These are phyloP conservation scores for Beaufortia kweichowensis DNA, from an alignment of 2,113 vertebrate species.

Conservation along the genomic window DNA sequence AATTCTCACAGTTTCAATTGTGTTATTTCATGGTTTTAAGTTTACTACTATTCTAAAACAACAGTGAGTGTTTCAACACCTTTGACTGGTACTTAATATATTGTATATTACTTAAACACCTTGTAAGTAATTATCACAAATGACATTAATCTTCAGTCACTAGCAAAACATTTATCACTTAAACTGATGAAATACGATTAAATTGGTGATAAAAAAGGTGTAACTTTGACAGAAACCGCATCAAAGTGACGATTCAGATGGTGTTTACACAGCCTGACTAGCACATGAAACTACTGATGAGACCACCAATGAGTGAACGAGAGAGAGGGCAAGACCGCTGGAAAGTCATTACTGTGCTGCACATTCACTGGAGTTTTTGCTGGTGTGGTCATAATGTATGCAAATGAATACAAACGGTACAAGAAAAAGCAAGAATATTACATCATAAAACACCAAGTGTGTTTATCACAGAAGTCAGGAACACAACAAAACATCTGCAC, in stretches of 20 bases:
- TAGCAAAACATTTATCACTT: too few species aligned
- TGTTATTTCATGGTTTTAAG: too few species aligned
- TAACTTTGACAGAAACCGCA: background rate
- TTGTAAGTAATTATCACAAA: too few species aligned
- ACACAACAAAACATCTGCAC: too few species aligned
- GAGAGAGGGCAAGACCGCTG: background rate
- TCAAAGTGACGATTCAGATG: constrained; percentile 37
- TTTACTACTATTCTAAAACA: too few species aligned
- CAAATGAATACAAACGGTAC: background rate
- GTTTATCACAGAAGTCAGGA: too few species aligned
- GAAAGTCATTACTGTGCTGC: constrained; percentile 12
- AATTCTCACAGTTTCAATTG: too few species aligned
- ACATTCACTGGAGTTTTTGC: background rate
- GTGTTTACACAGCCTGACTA: constrained; percentile 23
- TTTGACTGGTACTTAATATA: too few species aligned
- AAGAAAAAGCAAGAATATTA: background rate
- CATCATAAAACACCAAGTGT: too few species aligned
- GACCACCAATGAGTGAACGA: background rate
- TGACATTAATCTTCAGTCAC: too few species aligned
- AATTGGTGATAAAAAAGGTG: background rate
- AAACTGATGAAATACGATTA: background rate
- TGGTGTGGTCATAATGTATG: background rate
- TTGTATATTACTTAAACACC: too few species aligned
- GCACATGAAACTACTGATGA: constrained; percentile 32
- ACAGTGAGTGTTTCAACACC: too few species aligned